Conservation (phyloP, 1,140 invertebrate species). For the Acarapis woodi region DNA sequence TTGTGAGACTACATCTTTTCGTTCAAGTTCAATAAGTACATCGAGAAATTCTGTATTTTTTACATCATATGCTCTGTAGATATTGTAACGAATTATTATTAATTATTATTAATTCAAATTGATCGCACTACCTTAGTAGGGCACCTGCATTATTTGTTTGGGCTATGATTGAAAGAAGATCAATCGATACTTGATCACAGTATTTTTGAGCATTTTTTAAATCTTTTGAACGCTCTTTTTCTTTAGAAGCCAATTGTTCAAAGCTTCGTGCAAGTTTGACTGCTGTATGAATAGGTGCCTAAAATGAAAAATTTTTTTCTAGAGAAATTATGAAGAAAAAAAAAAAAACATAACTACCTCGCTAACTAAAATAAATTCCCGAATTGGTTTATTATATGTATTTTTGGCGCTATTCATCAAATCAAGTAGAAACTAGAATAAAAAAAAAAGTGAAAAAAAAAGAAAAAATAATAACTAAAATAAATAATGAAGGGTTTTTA, state of each 20-base stretch:
- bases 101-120: no score
- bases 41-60: slow-evolving; percentile 80
- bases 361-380: slow-evolving; percentile 87
- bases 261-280: slow-evolving; percentile 67
- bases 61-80: slow-evolving; percentile 61
- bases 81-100: no score
- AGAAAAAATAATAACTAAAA: background rate
- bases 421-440: slow-evolving; percentile 70
- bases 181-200: slow-evolving; percentile 88
- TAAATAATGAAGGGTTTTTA: slow-evolving; percentile 9
- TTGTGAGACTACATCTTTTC: slow-evolving; percentile 54
- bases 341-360: no score
- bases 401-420: slow-evolving; percentile 94
- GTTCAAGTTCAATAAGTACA: slow-evolving; percentile 69
- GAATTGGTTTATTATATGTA: slow-evolving; percentile 75
- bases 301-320: no score
- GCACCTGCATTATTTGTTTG: slow-evolving; percentile 70
- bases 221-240: slow-evolving; percentile 91
- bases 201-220: slow-evolving; percentile 72
- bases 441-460: background rate
- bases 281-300: slow-evolving; percentile 87
- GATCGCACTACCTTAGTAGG: no score
- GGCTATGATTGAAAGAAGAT: slow-evolving; percentile 68
- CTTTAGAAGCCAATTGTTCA: slow-evolving; percentile 42
- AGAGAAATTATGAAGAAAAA: no score